Percentiles rank a stretch among this genome's conserved stretches.
phyloP scores from a whole-genome alignment of 2,113 vertebrate genomes.

The Triplophysa dalaica region DNA sequence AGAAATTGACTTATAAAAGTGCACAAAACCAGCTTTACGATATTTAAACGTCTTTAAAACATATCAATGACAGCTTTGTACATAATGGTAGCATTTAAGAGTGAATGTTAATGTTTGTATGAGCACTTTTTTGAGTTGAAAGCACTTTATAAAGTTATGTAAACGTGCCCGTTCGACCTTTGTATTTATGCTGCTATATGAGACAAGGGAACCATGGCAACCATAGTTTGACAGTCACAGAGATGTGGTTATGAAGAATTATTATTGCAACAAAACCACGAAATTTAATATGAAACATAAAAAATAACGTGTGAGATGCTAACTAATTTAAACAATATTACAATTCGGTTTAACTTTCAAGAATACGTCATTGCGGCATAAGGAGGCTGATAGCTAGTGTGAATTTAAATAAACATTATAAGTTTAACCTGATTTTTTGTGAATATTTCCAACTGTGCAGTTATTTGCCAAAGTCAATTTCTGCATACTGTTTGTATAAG shows the following conservation, averaged over 20 bases:
- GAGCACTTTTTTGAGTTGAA: background rate
- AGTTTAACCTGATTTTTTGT: too few species aligned
- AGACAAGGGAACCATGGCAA: background rate
- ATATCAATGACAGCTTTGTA: background rate
- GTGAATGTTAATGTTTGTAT: background rate
- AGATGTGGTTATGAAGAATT: background rate
- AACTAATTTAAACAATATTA: too few species aligned
- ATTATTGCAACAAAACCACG: background rate
- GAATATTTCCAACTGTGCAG: too few species aligned
- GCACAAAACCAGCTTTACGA: too few species aligned
- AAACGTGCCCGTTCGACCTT: background rate
- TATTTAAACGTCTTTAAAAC: background rate
- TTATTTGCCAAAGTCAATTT: too few species aligned
- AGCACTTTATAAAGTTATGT: background rate
- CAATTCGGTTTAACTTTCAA: too few species aligned
- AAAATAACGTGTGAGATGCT: background rate
- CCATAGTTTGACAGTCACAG: background rate
- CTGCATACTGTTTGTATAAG: too few species aligned
- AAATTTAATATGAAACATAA: background rate
- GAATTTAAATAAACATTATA: too few species aligned
- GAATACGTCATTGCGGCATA: too few species aligned
- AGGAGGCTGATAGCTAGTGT: too few species aligned
- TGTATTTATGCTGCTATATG: conserved; percentile 5
- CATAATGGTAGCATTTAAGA: background rate
- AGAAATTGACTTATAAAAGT: too few species aligned